Evolutionary conservation across 2,113 vertebrate species (phyloP), one percentile per base, ranked within the genome.

Genomic region (Emydocephalus ijimae): DNA sequence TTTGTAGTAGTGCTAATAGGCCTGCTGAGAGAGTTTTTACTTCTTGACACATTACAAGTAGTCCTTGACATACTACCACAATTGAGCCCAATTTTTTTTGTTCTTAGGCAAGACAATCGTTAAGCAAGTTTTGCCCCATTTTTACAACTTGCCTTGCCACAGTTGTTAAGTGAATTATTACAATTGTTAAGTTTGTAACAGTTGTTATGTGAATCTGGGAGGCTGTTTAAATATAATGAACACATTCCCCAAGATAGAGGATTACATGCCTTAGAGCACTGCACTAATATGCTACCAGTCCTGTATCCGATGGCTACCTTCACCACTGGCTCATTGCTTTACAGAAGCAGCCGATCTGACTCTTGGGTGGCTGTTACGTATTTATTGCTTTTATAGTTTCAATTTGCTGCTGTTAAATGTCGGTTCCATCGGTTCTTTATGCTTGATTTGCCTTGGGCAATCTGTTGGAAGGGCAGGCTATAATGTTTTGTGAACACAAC

Each of bases 241-340:
- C 23, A 94, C 99, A 97, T 99, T 21, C 98, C 89, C 99, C 99
- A 0, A 98, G 99, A 94, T 99, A 98, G 5, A 99, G 99, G 94
- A 99, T 97, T 90, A 98, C 97, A 0, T 98, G 98, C 96, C 99
- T 97, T 99, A 99, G 0, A 98, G 98, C 96, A 99, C 99, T 0
- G 99, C 98, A 55, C 98, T 98, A 88, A 99, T 98, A 34, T 2
- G 20, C 54, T 34, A 20, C 8, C 2, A 20, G 9, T 21, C n/a
- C 20, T 39, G n/a, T 34, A n/a, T 54, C 18, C 10, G 10, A 39
- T 43, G 74, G 45, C 45, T 48, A 34, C 55, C 39, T 21, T 48
- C 55, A 57, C 39, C 14, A 24, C 18, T 43, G 34, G 91, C n/a
- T 91, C 18, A 7, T 6, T 57, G 12, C 29, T 91, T 34, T 45